Evolutionary conservation across 1,140 invertebrate genomes (phyloP).

Genomic region (Archivesica marissinica): DNA sequence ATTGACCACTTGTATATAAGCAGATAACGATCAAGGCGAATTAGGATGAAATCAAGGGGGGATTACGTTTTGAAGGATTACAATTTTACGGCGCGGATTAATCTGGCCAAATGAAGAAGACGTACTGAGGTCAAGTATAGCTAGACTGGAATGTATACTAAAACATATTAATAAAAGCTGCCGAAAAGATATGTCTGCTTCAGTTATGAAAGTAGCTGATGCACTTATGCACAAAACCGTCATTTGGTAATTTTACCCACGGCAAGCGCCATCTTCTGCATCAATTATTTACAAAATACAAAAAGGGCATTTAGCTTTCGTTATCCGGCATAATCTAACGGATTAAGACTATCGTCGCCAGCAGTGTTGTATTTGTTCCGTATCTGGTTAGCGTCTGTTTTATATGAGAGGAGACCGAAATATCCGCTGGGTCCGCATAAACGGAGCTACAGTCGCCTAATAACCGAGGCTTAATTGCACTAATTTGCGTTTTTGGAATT

Average conservation of each 20-base stretch:
- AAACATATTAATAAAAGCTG: not conserved
- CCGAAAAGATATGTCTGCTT: not conserved
- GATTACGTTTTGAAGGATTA: slow-evolving; percentile 22
- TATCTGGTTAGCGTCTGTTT: slow-evolving; percentile 27
- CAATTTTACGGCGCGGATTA: not conserved
- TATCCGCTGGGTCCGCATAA: not conserved
- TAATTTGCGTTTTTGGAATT: not conserved
- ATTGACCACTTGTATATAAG: slow-evolving; percentile 32
- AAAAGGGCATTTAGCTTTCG: not conserved
- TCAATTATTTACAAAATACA: not conserved
- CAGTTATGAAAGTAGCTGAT: not conserved
- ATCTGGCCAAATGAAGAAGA: not conserved
- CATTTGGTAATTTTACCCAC: not conserved
- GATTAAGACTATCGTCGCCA: slow-evolving; percentile 30
- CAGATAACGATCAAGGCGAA: slow-evolving; percentile 40
- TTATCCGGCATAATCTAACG: slow-evolving; percentile 26
- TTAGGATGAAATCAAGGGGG: slow-evolving; percentile 33
- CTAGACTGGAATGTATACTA: not conserved
- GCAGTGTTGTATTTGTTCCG: not conserved
- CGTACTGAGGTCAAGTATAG: not conserved
- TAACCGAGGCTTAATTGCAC: not conserved
- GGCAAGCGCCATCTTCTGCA: not conserved
- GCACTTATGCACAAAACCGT: not conserved
- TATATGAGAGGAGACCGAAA: not conserved
- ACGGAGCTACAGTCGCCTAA: not conserved